Evolutionary conservation across 37 sponge, comb jelly and placozoan genomes (phyloP), one percentile per base, ranked within the genome.

Genomic region (Beroe forskalii): DNA sequence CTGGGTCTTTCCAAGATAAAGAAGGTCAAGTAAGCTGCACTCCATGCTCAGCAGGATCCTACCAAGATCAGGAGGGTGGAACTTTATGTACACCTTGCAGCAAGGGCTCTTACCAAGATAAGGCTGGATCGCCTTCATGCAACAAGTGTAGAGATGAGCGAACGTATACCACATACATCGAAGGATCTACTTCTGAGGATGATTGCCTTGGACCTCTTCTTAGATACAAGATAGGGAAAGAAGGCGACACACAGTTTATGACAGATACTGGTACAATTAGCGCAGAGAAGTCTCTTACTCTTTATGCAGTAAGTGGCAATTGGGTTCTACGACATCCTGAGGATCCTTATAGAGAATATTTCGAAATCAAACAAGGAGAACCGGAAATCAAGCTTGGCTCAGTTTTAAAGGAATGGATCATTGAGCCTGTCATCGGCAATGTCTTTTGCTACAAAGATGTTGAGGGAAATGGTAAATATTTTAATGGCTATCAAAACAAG

Each of bases 401-500:
- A 48, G 6, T 12, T 12, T 6, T 48, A 6, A 63, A 9, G 17
- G 66, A 63, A 27, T 22, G 24, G 66, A 63, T 63, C 24, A 3
- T 63, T 28, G 66, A 63, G 17, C 66, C 66, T 22, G 30, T 63
- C 28, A 63, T 63, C 3, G 30, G 28, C 3, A 63, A 63, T 27
- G 4, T 63, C 3, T 63, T 63, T n/a, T 63, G 66, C 66, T 63
- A 63, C 66, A 23, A 24, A 23, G 66, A 63, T 9, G 4, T n/a
- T 63, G 66, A 63, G 27, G 66, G 66, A 28, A 22, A 63, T 23
- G 66, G 66, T 6, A 27, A 28, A 22, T 63, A 63, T n/a, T 63
- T 63, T n/a, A 63, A 27, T 63, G 66, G 66, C 3, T 63, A 63
- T n/a, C 72, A 69, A 17, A 69, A 33, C 19, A 69, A 69, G 38